Evolutionary conservation across 1,140 invertebrate species (phyloP), one percentile per base, ranked within the genome.

Genomic region (Panagrolaimus sp.): DNA sequence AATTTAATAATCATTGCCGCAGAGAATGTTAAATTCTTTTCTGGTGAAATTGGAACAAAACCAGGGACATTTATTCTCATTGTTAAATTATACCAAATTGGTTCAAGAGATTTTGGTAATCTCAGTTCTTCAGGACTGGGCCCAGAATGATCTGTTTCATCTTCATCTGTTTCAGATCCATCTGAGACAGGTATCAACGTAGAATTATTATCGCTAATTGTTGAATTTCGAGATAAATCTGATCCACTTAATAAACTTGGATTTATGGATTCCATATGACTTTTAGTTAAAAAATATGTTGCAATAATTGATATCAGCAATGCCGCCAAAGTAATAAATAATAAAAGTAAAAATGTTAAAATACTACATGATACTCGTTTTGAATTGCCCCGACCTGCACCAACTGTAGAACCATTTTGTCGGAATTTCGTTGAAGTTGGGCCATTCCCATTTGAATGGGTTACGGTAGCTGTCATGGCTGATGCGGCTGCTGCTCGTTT

Each of bases 1-100:
- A 77, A 77, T 24, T 79, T 78, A 12, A 77, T 71, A 15, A 73
- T 72, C 43, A 77, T 43, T 43, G 65, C 77, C 6, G 46, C 76
- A 43, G 79, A 73, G 67, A 77, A 77, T 9, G 77, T 77, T 15
- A 77, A 48, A 48, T 79, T 79, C 17, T 73, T 76, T 32, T 77
- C 65, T 14, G 65, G 44, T 7, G 67, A n/a, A 67, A 77, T 62
- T 3, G 43, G 32, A 14, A 72, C 77, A 69, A 76, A 76, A 10
- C 76, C 76, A 1, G 76, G 76, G 15, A 77, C 71, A 52, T 78
- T 79, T 14, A 79, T 65, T 63, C 76, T 78, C 74, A 77, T 32
- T 10, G 64, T 69, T 43, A 77, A 65, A 69, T 77, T 79, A 38
- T 77, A 77, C 70, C 75, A 78, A 21, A 79, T 65, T 15, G 76